Percentiles rank a stretch among this genome's conserved stretches.
These are phyloP conservation scores for Clepsis dumicolana DNA, from an alignment of 2,888 invertebrate species.

Conservation along the genomic window DNA sequence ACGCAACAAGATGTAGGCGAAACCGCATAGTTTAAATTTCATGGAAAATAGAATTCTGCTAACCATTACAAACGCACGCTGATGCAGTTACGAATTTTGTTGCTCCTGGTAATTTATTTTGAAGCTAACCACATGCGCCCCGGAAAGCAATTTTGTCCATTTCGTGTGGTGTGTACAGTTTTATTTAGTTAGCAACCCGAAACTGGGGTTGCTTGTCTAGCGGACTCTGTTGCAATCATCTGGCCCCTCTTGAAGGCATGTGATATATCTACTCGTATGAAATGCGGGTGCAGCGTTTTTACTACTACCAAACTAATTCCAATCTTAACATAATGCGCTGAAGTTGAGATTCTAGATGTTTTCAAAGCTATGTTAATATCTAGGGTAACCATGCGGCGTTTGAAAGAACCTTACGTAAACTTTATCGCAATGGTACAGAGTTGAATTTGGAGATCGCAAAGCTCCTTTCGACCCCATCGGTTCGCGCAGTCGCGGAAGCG, in stretches of 20 bases:
- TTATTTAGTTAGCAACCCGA: constrained; percentile 58
- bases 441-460: constrained; percentile 66
- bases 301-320: constrained; percentile 44
- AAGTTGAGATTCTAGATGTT: constrained; percentile 49
- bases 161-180: constrained; percentile 31
- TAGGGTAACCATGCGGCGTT: constrained; percentile 58
- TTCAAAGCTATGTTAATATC: constrained; percentile 60
- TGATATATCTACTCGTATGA: constrained; percentile 55
- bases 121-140: constrained; percentile 26
- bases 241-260: constrained; percentile 71
- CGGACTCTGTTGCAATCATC: constrained; percentile 79
- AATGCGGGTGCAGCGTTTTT: constrained; percentile 66
- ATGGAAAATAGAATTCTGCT: constrained; percentile 23
- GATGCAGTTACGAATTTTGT: constrained; percentile 16
- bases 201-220: constrained; percentile 58
- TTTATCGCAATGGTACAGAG: constrained; percentile 69
- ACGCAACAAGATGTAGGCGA: constrained; percentile 6
- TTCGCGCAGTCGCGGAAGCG: constrained; percentile 81
- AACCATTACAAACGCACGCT: constrained; percentile 18
- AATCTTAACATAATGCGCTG: constrained; percentile 49
- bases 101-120: constrained; percentile 30
- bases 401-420: constrained; percentile 57
- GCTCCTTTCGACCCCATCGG: constrained; percentile 61
- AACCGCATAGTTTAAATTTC: constrained; percentile 18
- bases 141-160: constrained; percentile 31